Conservation (phyloP, 2,113 vertebrate genomes). For the Falco punctatus region DNA sequence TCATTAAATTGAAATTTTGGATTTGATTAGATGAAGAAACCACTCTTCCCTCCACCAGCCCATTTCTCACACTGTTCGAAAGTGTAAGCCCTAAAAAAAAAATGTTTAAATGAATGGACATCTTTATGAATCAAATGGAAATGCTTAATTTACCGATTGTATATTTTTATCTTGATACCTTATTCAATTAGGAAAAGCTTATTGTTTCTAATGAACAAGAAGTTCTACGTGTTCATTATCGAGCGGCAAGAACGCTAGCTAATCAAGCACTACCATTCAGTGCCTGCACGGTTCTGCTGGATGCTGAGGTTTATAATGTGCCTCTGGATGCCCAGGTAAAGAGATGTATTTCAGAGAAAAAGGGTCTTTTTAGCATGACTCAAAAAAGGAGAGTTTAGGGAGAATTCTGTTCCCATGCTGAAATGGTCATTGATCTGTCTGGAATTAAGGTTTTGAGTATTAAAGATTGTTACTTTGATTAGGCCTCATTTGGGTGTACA, state of each 20-base stretch:
- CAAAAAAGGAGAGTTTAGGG: background rate
- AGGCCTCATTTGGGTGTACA: background rate
- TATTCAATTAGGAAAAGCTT: constrained; percentile 88
- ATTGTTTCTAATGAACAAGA: constrained; percentile 99
- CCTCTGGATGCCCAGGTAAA: constrained; percentile 93
- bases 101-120: background rate
- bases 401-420: background rate
- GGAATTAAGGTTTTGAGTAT: background rate
- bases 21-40: background rate
- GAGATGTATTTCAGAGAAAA: background rate
- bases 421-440: background rate
- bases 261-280: constrained; percentile 98
- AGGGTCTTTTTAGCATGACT: background rate
- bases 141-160: background rate
- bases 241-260: constrained; percentile 94
- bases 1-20: background rate
- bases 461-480: background rate
- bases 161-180: background rate
- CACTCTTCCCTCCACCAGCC: background rate
- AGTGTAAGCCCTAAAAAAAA: background rate
- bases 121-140: background rate
- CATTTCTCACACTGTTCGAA: background rate
- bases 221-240: constrained; percentile 94
- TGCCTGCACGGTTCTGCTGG: constrained; percentile 94
- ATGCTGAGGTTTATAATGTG: constrained; percentile 97